Conservation (phyloP, 2,888 invertebrate genomes). For the Lasioglossum zephyrum region DNA sequence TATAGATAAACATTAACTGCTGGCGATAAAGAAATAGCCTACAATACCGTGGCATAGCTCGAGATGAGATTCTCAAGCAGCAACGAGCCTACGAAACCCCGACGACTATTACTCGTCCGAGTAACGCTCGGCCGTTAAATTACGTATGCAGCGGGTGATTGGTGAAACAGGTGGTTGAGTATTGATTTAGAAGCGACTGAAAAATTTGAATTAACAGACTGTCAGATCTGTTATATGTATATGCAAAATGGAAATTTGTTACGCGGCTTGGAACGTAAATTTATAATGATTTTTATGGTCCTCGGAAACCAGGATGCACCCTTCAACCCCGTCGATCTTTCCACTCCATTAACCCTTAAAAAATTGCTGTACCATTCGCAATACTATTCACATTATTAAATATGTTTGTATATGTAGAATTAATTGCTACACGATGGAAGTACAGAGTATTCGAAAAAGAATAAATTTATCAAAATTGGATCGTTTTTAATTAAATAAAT, state of each 20-base stretch:
- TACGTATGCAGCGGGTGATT: not conserved
- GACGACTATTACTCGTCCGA: conserved; percentile 19
- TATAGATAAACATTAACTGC: not conserved
- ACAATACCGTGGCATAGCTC: not conserved
- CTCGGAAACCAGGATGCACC: not conserved
- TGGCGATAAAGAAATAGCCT: not conserved
- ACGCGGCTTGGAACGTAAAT: not conserved
- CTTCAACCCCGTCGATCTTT: not conserved
- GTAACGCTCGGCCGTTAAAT: conserved; percentile 13
- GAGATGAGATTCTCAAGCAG: conserved; percentile 16
- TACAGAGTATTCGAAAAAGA: too few relatives aligned
- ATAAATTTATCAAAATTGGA: too few relatives aligned
- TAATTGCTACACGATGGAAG: too few relatives aligned
- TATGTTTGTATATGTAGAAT: too few relatives aligned
- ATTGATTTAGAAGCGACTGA: not conserved
- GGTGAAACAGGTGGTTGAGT: conserved; percentile 6
- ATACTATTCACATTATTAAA: too few relatives aligned
- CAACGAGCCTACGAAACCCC: conserved; percentile 33
- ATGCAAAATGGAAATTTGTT: not conserved
- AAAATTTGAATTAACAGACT: conserved; percentile 13
- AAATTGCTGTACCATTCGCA: too few relatives aligned
- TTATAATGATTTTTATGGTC: not conserved
- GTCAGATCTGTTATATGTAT: not conserved
- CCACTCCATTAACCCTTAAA: not conserved
- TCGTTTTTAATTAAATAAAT: too few relatives aligned